Evolutionary conservation across 2,888 invertebrate genomes (phyloP), one percentile per base, ranked within the genome.

Genomic region (Drosophila conformis): DNA sequence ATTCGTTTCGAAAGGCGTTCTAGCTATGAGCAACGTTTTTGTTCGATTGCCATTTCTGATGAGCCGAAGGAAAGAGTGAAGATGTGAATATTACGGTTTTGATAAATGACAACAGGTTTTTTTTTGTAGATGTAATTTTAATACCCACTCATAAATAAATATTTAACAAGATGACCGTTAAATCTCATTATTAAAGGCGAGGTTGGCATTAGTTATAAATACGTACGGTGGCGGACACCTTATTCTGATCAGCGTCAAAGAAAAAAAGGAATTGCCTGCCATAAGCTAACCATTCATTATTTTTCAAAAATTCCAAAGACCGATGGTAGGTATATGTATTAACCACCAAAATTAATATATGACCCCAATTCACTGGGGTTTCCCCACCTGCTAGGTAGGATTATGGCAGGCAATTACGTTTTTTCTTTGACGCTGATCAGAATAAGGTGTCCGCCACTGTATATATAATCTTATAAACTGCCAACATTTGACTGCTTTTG

Each of bases 1-100:
- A 56, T 69, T 71, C 69, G 51, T 54, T 66, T 67, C 77, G 83
- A 88, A 88, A 88, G 83, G 49, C 83, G 86, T 83, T 83, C 83
- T 83, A 83, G 62, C 62, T 42, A 71, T 18, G 10, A 31, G 33
- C 65, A 69, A 69, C 74, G 79, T 79, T 63, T 69, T 18, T 3
- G 18, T 18, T 15, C 68, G 53, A 54, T 65, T 57, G 78, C 73
- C 76, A 78, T 72, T 76, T 78, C 48, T 42, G 71, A 46, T 5
- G 38, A 29, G 38, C 51, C 40, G 60, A 64, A 25, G 29, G 63
- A n/a, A 68, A 65, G 62, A 52, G 42, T 51, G 31, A 66, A 69
- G 27, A 46, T 74, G 56, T 69, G 46, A 69, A 66, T 48, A 18
- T 59, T 36, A 52, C 46, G 49, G 11, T 29, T 52, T 29, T 60